Base-by-base conservation (phyloP, 2,888 invertebrate species). In the Drepanosiphum platanoidis region DNA sequence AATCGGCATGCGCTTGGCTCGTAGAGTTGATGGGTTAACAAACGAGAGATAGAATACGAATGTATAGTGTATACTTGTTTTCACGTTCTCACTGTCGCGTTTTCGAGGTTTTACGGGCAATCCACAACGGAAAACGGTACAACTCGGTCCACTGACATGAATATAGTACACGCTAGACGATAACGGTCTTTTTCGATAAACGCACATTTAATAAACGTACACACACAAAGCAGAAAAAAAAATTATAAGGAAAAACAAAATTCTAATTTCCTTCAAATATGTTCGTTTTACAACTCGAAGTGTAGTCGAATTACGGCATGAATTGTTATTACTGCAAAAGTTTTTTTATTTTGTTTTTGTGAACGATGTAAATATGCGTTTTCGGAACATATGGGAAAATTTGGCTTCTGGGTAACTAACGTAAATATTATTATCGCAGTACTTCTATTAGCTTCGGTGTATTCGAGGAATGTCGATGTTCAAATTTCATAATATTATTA, bases 261-360 rank as follows among this genome's bases (percentile, higher is more conserved):
- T 27, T 75, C 34, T 61, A 61, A 39, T 77, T 78, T 22, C 34
- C 30, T 78, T 66, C 64, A 64, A 78, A 78, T 78, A 78, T 78
- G 64, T 78, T 64, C 39, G n/a, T 61, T 61, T 58, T 58, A 58
- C 61, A 9, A 61, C 27, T 27, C 27, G 27, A 61, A 18, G 7
- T n/a, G 61, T 61, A 61, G 61, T 61, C n/a, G n/a, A 8, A n/a
- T n/a, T 5, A 27, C 61, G 61, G 61, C 61, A 7, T 61, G 22
- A 27, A 27, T n/a, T 22, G n/a, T 22, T n/a, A 61, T 3, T 61
- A 27, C 61, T 27, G 61, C 27, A 27, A 8, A 9, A 18, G 52
- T 52, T 52, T n/a, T n/a, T n/a, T n/a, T n/a, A n/a, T n/a, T n/a
- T n/a, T n/a, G n/a, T n/a, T n/a, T n/a, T n/a, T n/a, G n/a, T n/a